phyloP scores from a whole-genome alignment of 92 coral and sea anemone species.

The Epizoanthus rinbou region DNA sequence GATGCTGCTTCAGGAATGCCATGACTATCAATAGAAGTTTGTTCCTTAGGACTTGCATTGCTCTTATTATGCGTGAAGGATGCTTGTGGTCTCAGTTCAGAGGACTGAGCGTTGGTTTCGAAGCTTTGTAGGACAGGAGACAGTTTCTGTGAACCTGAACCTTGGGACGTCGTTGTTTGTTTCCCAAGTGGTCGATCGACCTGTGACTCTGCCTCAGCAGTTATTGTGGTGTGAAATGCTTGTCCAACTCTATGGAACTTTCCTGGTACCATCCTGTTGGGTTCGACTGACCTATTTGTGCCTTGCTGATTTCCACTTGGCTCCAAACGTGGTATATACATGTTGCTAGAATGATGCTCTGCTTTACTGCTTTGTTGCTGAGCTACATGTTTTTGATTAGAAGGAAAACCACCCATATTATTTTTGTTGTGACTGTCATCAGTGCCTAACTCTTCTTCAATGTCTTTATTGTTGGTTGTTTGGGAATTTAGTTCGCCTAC shows the following conservation, averaged over 20 bases:
- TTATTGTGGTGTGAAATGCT: slow-evolving; percentile 12
- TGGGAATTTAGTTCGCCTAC: not conserved
- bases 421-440: not conserved
- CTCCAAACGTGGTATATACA: not conserved
- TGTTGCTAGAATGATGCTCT: too few species aligned
- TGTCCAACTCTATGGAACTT: not conserved
- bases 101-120: not conserved
- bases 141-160: too few species aligned
- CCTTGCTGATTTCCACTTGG: not conserved
- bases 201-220: slow-evolving; percentile 35
- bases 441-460: slow-evolving; percentile 27
- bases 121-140: not conserved
- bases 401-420: not conserved
- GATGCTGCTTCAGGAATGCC: slow-evolving; percentile 3
- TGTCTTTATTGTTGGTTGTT: not conserved
- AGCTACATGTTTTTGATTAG: not conserved
- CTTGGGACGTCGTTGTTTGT: not conserved
- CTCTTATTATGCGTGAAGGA: not conserved
- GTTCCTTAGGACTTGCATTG: not conserved
- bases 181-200: not conserved
- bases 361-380: too few species aligned
- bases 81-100: not conserved
- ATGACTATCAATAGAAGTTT: not conserved
- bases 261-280: not conserved
- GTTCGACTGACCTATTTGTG: not conserved